phyloP scores from a whole-genome alignment of 2,113 vertebrate genomes.

The Melanerpes formicivorus region DNA sequence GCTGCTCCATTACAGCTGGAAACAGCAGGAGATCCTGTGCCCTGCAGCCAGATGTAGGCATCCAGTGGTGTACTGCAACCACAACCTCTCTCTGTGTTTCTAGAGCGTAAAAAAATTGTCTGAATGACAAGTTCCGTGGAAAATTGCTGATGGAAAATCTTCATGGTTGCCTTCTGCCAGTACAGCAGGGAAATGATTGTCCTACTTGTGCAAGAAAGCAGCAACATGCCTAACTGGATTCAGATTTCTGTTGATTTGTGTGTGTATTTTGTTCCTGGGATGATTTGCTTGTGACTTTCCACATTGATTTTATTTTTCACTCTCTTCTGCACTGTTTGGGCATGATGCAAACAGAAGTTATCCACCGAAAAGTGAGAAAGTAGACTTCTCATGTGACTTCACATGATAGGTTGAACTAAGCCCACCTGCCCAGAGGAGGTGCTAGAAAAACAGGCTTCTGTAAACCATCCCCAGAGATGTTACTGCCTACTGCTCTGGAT shows the following conservation, averaged over 20 bases:
- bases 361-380: background rate
- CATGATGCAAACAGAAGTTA: background rate
- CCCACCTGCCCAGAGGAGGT: background rate
- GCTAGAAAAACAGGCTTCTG: background rate
- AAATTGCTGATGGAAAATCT: background rate
- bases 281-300: background rate
- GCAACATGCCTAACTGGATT: background rate
- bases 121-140: background rate
- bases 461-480: background rate
- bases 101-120: background rate
- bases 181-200: background rate
- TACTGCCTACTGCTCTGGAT: background rate
- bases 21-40: background rate
- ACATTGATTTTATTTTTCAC: background rate
- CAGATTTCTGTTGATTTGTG: background rate
- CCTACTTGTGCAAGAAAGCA: background rate
- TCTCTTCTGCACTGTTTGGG: background rate
- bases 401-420: background rate
- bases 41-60: background rate
- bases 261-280: background rate
- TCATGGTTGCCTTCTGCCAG: background rate
- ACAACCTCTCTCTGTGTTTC: background rate
- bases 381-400: background rate
- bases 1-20: background rate
- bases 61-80: background rate